These are phyloP conservation scores for Corbicula japonica DNA, from an alignment of 2,888 invertebrate species.

Conservation along the genomic window DNA sequence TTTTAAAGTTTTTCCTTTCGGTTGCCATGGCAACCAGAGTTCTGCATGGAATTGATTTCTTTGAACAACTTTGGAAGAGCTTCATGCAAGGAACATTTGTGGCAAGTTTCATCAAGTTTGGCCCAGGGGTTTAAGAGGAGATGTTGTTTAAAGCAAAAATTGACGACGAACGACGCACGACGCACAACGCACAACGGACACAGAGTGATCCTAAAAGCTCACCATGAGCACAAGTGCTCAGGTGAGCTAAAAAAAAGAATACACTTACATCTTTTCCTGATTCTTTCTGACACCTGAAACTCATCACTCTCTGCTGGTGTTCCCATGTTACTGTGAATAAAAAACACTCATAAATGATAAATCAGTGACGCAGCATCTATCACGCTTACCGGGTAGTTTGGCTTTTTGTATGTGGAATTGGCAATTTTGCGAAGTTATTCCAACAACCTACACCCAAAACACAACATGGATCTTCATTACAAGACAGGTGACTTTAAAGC, in stretches of 20 bases:
- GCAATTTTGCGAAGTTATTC: too few relatives aligned
- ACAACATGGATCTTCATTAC: not conserved
- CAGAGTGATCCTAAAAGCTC: not conserved
- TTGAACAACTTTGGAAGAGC: too few relatives aligned
- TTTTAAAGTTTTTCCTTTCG: too few relatives aligned
- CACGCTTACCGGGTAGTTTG: not conserved
- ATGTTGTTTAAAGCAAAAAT: not conserved
- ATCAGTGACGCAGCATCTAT: not conserved
- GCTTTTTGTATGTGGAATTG: not conserved
- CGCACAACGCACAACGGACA: not conserved
- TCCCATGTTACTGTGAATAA: constrained; percentile 74
- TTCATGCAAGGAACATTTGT: too few relatives aligned
- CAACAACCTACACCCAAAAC: not conserved
- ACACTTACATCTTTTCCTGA: constrained; percentile 84
- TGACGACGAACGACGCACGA: not conserved
- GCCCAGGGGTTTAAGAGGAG: not conserved
- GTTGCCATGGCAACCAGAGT: too few relatives aligned
- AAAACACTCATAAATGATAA: constrained; percentile 1
- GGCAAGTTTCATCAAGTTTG: not conserved
- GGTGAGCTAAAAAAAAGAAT: not conserved
- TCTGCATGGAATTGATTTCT: too few relatives aligned
- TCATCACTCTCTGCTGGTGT: constrained; percentile 82
- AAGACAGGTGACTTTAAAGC: not conserved
- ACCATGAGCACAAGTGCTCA: not conserved
- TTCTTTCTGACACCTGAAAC: constrained; percentile 84